phyloP scores from a whole-genome alignment of 2,113 vertebrate species.

The Mobula hypostoma region DNA sequence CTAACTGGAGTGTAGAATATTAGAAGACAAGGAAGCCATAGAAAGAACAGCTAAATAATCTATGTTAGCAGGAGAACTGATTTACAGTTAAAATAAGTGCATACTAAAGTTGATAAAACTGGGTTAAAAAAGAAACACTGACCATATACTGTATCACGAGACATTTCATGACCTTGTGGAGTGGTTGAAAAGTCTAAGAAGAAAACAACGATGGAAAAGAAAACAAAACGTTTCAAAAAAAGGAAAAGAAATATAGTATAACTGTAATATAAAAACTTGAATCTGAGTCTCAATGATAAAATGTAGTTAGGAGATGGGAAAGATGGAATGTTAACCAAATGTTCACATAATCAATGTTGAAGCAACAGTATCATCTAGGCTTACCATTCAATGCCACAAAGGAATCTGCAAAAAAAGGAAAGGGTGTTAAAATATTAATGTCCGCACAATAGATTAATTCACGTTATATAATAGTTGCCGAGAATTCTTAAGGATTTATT shows the following conservation, averaged over 20 bases:
- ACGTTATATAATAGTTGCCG: not conserved
- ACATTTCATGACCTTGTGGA: constrained; percentile 80
- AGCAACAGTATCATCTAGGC: constrained; percentile 42
- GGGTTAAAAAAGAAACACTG: constrained; percentile 52
- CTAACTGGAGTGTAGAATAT: constrained; percentile 56
- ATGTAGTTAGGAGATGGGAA: constrained; percentile 1
- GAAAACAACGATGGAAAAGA: constrained; percentile 59
- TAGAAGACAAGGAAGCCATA: not conserved
- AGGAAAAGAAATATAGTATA: constrained; percentile 43
- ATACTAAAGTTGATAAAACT: constrained; percentile 24
- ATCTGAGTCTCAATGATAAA: not conserved
- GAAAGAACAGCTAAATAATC: constrained; percentile 15
- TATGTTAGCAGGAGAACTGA: not conserved
- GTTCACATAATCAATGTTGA: not conserved
- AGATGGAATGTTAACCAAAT: not conserved
- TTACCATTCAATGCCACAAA: constrained; percentile 96
- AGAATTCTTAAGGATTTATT: not conserved
- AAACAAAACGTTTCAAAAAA: constrained; percentile 30
- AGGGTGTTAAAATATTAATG: not conserved
- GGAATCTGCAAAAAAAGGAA: constrained; percentile 69
- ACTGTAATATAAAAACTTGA: constrained; percentile 15
- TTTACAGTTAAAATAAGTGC: not conserved
- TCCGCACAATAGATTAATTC: not conserved
- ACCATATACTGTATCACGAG: constrained; percentile 67
- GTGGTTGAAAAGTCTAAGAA: constrained; percentile 80